phyloP scores from a whole-genome alignment of 2,888 invertebrate genomes.

The Hirtodrosophila duncani region DNA sequence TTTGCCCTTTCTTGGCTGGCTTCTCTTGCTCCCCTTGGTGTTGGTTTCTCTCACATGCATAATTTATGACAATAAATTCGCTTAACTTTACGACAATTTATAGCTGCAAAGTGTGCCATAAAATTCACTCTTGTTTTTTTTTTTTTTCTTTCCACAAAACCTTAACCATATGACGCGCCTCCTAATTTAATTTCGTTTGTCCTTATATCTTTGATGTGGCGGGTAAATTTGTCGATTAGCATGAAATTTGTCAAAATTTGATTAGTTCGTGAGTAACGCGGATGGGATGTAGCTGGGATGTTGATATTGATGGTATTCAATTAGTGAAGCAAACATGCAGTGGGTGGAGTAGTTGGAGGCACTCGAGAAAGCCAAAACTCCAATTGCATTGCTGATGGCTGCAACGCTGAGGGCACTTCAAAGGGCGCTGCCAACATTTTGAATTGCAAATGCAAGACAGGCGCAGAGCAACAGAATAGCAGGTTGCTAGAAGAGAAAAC shows the following conservation, averaged over 20 bases:
- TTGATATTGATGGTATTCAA: constrained; percentile 51
- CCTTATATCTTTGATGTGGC: constrained; percentile 37
- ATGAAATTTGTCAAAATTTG: constrained; percentile 47
- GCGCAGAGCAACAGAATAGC: not conserved
- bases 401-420: constrained; percentile 26
- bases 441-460: constrained; percentile 56
- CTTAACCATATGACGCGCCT: too few species aligned
- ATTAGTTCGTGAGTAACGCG: constrained; percentile 15
- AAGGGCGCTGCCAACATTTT: constrained; percentile 43
- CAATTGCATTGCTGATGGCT: constrained; percentile 24
- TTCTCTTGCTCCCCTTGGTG: constrained; percentile 8
- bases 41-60: constrained; percentile 45
- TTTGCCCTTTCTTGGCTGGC: constrained; percentile 14
- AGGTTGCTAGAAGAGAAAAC: constrained; percentile 12
- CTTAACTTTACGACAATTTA: constrained; percentile 73
- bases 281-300: constrained; percentile 8
- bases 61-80: constrained; percentile 73
- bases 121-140: constrained; percentile 46
- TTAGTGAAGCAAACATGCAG: constrained; percentile 47
- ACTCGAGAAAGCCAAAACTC: constrained; percentile 36
- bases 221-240: constrained; percentile 44
- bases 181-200: constrained; percentile 48
- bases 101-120: constrained; percentile 63
- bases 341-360: constrained; percentile 8
- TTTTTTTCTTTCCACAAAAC: constrained; percentile 22